Base-by-base conservation (phyloP, 2,888 invertebrate species). In the Troides aeacus region DNA sequence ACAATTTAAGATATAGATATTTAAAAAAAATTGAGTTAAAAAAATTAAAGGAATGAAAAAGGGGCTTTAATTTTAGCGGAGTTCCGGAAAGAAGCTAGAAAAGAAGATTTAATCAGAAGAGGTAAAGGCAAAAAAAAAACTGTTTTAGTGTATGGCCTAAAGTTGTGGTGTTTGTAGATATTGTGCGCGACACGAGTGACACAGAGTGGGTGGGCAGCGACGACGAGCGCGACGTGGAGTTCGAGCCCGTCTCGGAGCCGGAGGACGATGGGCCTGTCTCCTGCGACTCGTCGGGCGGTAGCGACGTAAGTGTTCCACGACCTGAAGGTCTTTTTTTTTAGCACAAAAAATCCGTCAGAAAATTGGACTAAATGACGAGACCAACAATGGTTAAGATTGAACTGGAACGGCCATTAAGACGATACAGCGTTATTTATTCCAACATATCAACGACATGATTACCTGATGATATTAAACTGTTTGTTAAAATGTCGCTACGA, bases 131-230 rank as follows among this genome's bases (percentile, higher is more conserved):
- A 63, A 18, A 66, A 64, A 57, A 70, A 68, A 59, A 62, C 66
- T n/a, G 59, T 46, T 74, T 68, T 70, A 71, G 62, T 70, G 69
- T 70, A 69, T 72, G 64, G 70, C 59, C 73, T 72, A 74, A 76
- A 64, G 72, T 77, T 73, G 68, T 74, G 77, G 84, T 83, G 78
- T 88, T 90, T 90, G 84, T 91, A 93, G 93, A 93, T 91, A 79
- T 84, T 84, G 93, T 89, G 78, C 88, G 90, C 73, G 94, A 94
- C 84, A 93, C 93, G 74, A 92, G 88, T 81, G 94, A 94, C 84
- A 89, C 93, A 71, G 91, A 90, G 71, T 80, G 80, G 70, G 62
- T 74, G 56, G 75, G 74, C 71, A 81, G 78, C 74, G 85, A 80
- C 62, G 79, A 80, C 24, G 81, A 83, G 65, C 81, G 79, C 30